phyloP scores from a whole-genome alignment of 2,888 invertebrate genomes.

The Drosophila setosimentum region DNA sequence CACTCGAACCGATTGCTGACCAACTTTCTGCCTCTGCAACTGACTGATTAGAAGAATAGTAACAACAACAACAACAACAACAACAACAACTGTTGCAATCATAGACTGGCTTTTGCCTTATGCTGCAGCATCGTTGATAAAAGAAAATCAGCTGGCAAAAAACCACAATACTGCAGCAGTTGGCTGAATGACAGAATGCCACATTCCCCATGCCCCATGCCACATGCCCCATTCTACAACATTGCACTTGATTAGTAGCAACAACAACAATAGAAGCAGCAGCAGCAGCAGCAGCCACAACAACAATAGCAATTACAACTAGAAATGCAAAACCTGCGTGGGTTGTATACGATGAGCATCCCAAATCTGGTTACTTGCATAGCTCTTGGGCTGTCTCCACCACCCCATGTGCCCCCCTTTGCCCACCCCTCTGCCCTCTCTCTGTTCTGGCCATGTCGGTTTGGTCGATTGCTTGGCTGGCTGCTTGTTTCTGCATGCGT shows the following conservation, averaged over 20 bases:
- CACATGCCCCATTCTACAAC: conserved; percentile 31
- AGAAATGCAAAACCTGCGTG: conserved; percentile 45
- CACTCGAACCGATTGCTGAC: conserved; percentile 44
- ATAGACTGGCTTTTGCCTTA: conserved; percentile 50
- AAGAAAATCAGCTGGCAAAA: conserved; percentile 67
- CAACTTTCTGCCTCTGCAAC: conserved; percentile 48
- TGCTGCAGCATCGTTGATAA: conserved; percentile 68
- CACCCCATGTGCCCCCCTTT: neutral
- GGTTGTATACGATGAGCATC: conserved; percentile 8
- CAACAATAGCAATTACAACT: conserved; percentile 25
- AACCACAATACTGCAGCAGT: conserved; percentile 74
- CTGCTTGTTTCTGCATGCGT: conserved; percentile 71
- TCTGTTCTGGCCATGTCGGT: neutral
- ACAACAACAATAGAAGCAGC: conserved; percentile 24
- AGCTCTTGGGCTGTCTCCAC: conserved; percentile 20
- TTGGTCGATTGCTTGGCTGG: conserved; percentile 13
- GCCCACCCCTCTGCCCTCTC: neutral
- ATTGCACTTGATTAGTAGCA: conserved; percentile 74
- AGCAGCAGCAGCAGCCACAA: conserved; percentile 29
- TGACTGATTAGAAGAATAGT: conserved; percentile 66
- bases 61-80: conserved; percentile 13
- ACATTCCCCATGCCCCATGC: no score
- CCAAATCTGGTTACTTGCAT: conserved; percentile 60
- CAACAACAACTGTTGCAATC: conserved; percentile 35
- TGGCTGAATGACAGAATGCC: conserved; percentile 39